These are phyloP conservation scores for Amniataba percoides DNA, from an alignment of 2,797 vertebrate species.

Conservation along the genomic window DNA sequence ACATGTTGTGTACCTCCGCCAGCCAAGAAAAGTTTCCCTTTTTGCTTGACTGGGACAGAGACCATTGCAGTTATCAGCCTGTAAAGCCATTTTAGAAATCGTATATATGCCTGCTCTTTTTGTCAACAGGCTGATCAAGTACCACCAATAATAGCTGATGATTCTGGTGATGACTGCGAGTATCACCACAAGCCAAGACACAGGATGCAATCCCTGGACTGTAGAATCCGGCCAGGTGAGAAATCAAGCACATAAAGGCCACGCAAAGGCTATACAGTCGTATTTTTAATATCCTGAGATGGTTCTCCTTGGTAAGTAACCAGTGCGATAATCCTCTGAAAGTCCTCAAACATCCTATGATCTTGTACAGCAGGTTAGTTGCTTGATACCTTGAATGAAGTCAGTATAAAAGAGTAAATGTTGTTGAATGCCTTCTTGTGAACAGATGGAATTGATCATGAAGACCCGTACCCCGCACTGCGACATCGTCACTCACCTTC, in stretches of 20 bases:
- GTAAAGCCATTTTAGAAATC: not conserved
- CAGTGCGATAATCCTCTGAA: not conserved
- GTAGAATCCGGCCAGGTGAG: slow-evolving; percentile 90
- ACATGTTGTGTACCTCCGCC: not conserved
- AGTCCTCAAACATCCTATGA: not conserved
- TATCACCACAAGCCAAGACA: slow-evolving; percentile 79
- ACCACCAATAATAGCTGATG: slow-evolving; percentile 86
- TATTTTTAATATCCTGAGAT: not conserved
- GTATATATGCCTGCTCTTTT: not conserved
- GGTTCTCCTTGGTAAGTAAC: not conserved
- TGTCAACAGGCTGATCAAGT: slow-evolving; percentile 88
- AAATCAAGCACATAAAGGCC: not conserved
- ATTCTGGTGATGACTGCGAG: slow-evolving; percentile 84
- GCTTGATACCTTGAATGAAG: not conserved
- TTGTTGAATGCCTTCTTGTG: slow-evolving; percentile 8
- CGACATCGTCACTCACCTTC: slow-evolving; percentile 73
- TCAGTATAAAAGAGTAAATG: not conserved
- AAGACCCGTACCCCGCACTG: slow-evolving; percentile 84
- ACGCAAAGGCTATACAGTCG: not conserved
- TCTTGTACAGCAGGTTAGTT: not conserved
- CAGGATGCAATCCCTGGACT: slow-evolving; percentile 83
- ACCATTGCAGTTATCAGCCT: not conserved
- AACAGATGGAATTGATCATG: slow-evolving; percentile 86
- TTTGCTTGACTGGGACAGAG: not conserved
- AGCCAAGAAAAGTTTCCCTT: not conserved